Conservation (phyloP, 2,888 invertebrate species). For the Eudemis profundana region DNA sequence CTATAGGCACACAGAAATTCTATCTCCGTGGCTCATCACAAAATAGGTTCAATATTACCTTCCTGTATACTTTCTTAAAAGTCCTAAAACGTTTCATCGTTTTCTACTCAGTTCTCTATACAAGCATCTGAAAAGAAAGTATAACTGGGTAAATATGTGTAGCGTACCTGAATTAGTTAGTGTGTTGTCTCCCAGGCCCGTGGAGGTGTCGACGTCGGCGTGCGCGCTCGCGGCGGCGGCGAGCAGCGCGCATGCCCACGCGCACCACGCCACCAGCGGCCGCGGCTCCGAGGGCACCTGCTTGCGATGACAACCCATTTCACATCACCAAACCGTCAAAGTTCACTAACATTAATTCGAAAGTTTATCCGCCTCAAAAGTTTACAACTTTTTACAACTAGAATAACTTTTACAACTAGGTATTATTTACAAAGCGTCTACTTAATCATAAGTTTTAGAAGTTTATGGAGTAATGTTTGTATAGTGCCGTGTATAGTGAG, state of each 20-base stretch:
- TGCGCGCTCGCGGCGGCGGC: constrained; percentile 63
- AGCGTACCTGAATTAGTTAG: constrained; percentile 80
- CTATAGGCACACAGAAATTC: no score
- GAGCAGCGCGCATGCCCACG: constrained; percentile 77
- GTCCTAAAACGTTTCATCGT: no score
- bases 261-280: constrained; percentile 66
- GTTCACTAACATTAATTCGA: constrained; percentile 35
- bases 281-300: constrained; percentile 54
- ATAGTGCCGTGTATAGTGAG: constrained; percentile 49
- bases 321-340: constrained; percentile 72
- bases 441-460: constrained; percentile 45
- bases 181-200: constrained; percentile 79
- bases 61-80: no score
- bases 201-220: constrained; percentile 80
- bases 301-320: constrained; percentile 70
- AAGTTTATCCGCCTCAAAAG: constrained; percentile 21
- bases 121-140: not conserved
- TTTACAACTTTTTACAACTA: constrained; percentile 38
- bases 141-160: not conserved
- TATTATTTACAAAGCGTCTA: constrained; percentile 24
- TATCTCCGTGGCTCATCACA: no score
- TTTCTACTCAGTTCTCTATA: no score
- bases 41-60: no score
- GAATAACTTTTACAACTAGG: constrained; percentile 23
- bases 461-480: constrained; percentile 21